Evolutionary conservation across 2,797 vertebrate genomes (phyloP), one percentile per base, ranked within the genome.

Genomic region (Enteromius thamalakanensis): DNA sequence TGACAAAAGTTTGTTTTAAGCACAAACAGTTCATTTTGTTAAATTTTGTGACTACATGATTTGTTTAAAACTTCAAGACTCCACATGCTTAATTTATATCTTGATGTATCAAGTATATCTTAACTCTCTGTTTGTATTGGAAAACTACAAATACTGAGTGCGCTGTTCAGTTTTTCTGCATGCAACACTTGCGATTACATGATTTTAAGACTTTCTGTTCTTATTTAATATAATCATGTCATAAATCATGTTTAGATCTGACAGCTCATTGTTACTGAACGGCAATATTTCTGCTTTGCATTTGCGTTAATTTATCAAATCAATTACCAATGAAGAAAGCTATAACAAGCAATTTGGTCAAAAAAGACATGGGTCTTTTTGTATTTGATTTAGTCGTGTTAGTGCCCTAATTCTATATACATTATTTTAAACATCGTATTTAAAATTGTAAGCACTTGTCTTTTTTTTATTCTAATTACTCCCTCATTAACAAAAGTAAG

Each of bases 401-500:
- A 29, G 26, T 15, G 60, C 12, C 15, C 60, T 64, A 58, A 58
- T 58, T 23, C 55, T 32, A 64, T 8, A 29, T 64, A 64, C 2
- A 29, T 15, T 29, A 62, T 29, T 3, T 45, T 29, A 62, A 29
- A 58, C 9, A 40, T 40, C 40, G 1, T 40, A 40, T 2, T 40
- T 40, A 9, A 42, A 42, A 42, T 11, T 42, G 40, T 42, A 67
- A 69, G 21, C 1, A 29, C 64, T 69, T 70, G 69, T 67, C 77
- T 40, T 37, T 74, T 72, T 4, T 3, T 17, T 23, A 49, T 32
- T 32, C 21, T 8, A 81, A 74, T 74, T 81, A 64, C 40, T 15
- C 55, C 26, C 68, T 78, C 19, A 67, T 79, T 82, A 79, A 29
- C 34, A 49, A 78, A 76, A 45, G 40, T 32, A 62, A 80, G 42